Evolutionary conservation across 2,113 vertebrate species (phyloP), one percentile per base, ranked within the genome.

Genomic region (Rhinoptilus africanus): DNA sequence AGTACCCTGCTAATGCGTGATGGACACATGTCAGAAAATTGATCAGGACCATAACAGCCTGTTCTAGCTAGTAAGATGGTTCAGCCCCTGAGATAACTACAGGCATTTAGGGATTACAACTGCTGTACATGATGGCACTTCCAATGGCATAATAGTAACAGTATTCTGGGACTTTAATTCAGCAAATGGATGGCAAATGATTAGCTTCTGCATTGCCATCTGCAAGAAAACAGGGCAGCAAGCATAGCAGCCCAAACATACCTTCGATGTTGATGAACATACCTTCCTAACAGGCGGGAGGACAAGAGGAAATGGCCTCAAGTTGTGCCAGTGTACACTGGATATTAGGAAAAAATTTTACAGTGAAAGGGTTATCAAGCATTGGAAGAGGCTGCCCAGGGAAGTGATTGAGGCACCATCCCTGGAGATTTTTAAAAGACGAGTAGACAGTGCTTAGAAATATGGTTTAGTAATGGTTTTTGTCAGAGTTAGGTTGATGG

Each of bases 81-180:
- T 78, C 37, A 78, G 41, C 30, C 79, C 12, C 39, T 41, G 51
- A 43, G 56, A 56, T 22, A 85, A 75, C 34, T 34, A 37, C 48
- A 51, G 39, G 9, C 11, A 48, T 68, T 94, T n/a, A 27, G 56
- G 39, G 4, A 63, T 80, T 86, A 37, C 15, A 66, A 15, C 39
- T 23, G 10, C 43, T 89, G 5, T 48, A 28, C 72, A 30, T 0
- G 0, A 34, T 19, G 32, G 19, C 63, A 27, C 12, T 67, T 72
- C 18, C 34, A 51, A 43, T 14, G 24, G 39, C 28, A 26, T 15
- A 45, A 57, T 10, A 48, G 37, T 83, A 93, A 11, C 37, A 60
- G n/a, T 51, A 22, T 68, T 92, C 76, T 53, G 15, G 32, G 28
- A 45, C n/a, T 79, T 88, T 6, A 73, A n/a, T 62, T 90, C 59